phyloP scores from a whole-genome alignment of 1,140 invertebrate species.

The Anagrus nilaparvatae region DNA sequence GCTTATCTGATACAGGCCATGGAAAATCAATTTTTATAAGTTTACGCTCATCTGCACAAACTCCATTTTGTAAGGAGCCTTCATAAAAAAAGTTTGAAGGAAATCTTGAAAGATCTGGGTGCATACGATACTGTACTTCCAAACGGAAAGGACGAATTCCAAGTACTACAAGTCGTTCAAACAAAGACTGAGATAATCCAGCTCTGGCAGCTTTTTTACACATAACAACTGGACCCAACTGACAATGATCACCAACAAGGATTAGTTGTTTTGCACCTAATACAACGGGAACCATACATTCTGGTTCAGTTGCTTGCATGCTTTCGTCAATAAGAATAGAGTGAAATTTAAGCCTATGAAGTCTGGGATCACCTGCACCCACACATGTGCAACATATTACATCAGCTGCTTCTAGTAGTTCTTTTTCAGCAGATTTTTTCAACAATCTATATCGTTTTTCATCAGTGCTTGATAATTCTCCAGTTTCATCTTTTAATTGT shows the following conservation, averaged over 20 bases:
- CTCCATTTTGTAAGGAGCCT: slow-evolving; percentile 95
- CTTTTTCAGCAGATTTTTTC: slow-evolving; percentile 85
- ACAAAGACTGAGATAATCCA: slow-evolving; percentile 93
- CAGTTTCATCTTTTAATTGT: slow-evolving; percentile 94
- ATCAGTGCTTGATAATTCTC: slow-evolving; percentile 86
- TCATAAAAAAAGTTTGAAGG: slow-evolving; percentile 99
- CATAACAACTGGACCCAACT: slow-evolving; percentile 97
- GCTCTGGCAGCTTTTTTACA: slow-evolving; percentile 97
- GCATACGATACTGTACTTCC: slow-evolving; percentile 99
- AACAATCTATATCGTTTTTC: slow-evolving; percentile 89
- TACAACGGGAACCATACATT: slow-evolving; percentile 98
- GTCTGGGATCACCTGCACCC: slow-evolving; percentile 89
- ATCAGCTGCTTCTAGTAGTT: slow-evolving; percentile 90
- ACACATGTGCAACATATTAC: slow-evolving; percentile 99
- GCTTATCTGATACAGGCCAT: slow-evolving; percentile 92
- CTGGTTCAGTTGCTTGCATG: slow-evolving; percentile 93
- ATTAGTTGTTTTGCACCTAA: slow-evolving; percentile 93
- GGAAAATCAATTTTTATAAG: slow-evolving; percentile 91
- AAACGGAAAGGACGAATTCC: slow-evolving; percentile 90
- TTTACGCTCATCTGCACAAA: slow-evolving; percentile 88
- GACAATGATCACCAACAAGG: slow-evolving; percentile 97
- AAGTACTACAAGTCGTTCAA: slow-evolving; percentile 93
- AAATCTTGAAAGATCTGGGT: slow-evolving; percentile 87
- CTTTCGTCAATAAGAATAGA: slow-evolving; percentile 98
- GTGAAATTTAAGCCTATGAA: slow-evolving; percentile 87